These are phyloP conservation scores for Echinarachnius parma DNA, from an alignment of 53 echinoderm and acorn worm genomes.

Conservation along the genomic window DNA sequence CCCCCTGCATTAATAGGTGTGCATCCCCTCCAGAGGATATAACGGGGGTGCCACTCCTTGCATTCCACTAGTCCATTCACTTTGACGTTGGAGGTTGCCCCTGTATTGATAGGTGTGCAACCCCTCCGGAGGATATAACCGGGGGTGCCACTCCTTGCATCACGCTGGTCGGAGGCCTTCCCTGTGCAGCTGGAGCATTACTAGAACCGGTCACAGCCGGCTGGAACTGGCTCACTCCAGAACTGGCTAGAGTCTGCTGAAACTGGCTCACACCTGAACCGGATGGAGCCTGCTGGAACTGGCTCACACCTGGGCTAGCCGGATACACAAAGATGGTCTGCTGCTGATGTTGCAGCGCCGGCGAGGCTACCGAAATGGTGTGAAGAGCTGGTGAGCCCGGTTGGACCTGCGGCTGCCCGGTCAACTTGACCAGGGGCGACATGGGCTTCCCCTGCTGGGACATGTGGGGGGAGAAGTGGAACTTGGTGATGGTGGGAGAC, in stretches of 20 bases:
- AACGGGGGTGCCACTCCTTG: no score
- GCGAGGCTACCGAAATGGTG: slow-evolving; percentile 26
- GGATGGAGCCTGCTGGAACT: slow-evolving; percentile 12
- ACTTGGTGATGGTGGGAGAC: slow-evolving; percentile 33
- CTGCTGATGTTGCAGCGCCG: slow-evolving; percentile 27
- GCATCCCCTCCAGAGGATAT: no score
- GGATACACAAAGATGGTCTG: slow-evolving; percentile 37
- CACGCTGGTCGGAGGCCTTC: not conserved
- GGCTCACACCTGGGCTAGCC: slow-evolving; percentile 32
- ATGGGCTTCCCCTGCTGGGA: slow-evolving; percentile 22
- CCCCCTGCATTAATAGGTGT: no score
- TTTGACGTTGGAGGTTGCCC: slow-evolving; percentile 42
- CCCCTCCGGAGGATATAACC: not conserved
- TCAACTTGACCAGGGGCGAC: slow-evolving; percentile 30
- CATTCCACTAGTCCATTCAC: no score
- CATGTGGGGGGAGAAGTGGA: slow-evolving; percentile 39
- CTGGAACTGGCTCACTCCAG: slow-evolving; percentile 26
- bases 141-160: slow-evolving; percentile 13
- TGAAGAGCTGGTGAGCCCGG: slow-evolving; percentile 27
- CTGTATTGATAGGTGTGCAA: slow-evolving; percentile 34
- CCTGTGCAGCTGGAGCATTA: slow-evolving; percentile 17
- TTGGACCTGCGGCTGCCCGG: not conserved
- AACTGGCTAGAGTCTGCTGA: no score
- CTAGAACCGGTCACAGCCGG: no score
- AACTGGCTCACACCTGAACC: no score